A percentile compares a stretch with the other conserved stretches of the same genome.
Conservation (phyloP, 2,113 vertebrate genomes). For the Rhinogobius similis region DNA sequence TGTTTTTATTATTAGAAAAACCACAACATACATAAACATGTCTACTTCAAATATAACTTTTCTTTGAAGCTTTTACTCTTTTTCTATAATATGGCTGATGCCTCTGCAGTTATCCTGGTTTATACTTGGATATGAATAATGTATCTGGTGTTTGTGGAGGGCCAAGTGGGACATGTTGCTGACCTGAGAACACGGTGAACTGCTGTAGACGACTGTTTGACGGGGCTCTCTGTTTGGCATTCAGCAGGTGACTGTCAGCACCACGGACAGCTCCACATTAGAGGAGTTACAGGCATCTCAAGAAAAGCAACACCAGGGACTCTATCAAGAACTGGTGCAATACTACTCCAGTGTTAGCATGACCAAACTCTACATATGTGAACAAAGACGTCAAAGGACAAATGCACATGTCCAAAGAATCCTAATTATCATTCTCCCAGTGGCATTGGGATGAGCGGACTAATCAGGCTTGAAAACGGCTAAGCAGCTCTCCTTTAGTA, state of each 20-base stretch:
- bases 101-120: slow-evolving; percentile 11
- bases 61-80: not conserved
- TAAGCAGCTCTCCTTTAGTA: slow-evolving; percentile 36
- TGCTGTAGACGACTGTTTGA: slow-evolving; percentile 21
- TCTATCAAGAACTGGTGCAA: slow-evolving; percentile 47
- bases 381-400: slow-evolving; percentile 31
- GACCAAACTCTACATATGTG: slow-evolving; percentile 24
- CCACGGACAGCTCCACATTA: slow-evolving; percentile 50
- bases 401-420: not conserved
- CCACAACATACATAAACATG: not conserved
- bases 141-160: slow-evolving; percentile 11
- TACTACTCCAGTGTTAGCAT: slow-evolving; percentile 26
- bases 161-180: slow-evolving; percentile 18
- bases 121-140: slow-evolving; percentile 15
- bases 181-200: slow-evolving; percentile 42
- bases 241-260: slow-evolving; percentile 63
- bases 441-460: not conserved
- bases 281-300: slow-evolving; percentile 25
- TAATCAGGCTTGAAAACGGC: slow-evolving; percentile 26
- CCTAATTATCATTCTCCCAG: slow-evolving; percentile 5
- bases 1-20: not conserved
- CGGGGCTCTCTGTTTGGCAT: slow-evolving; percentile 49
- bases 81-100: not conserved
- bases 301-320: slow-evolving; percentile 36
- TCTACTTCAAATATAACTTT: not conserved